Base-by-base conservation (phyloP, 2,113 vertebrate species). In the Cyprinodon brontotheroides region DNA sequence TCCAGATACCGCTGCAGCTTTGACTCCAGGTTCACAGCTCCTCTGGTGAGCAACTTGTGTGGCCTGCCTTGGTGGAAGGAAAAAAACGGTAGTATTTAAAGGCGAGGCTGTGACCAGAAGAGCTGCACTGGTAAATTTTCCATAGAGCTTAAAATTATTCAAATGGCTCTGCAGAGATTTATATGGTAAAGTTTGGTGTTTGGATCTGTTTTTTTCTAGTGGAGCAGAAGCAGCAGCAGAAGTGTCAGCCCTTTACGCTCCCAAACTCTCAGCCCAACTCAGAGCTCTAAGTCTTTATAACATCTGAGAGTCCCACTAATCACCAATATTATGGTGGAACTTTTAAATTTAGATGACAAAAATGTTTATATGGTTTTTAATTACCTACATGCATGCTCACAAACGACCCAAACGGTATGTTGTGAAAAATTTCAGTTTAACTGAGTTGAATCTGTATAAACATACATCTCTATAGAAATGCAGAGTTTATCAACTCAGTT, bases 41-140 rank as follows among this genome's bases (percentile, higher is more conserved):
- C 94, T 0, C 93, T 98, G 80, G 96, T 99, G 75, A 92, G 89
- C 47, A 95, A 97, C 84, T 97, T 0, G 91, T 98, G 61, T 99
- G 97, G 97, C 97, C 97, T 11, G 91, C 96, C 53, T 89, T 99
- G 85, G 72, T 95, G 93, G 96, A 98, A 88, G 94, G 94, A 29
- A 29, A 40, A 94, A 93, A 70, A 2, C 7, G 15, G 91, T 97
- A 37, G 65, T 97, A 53, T 93, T 96, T 83, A 99, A 97, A 79
- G 98, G 98, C 89, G 97, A 99, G 79, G 97, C 94, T 20, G 96
- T 99, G 68, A 99, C 98, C 68, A 94, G 87, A 86, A 95, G 94
- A 92, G 93, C 93, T 15, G 88, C 92, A 92, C 87, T 93, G 96
- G 96, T 98, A 95, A 36, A 11, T 45, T 29, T 38, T 75, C 3